A percentile compares a stretch with the other conserved stretches of the same genome.
phyloP scores from a whole-genome alignment of 2,888 invertebrate genomes.

The Hypena proboscidalis region DNA sequence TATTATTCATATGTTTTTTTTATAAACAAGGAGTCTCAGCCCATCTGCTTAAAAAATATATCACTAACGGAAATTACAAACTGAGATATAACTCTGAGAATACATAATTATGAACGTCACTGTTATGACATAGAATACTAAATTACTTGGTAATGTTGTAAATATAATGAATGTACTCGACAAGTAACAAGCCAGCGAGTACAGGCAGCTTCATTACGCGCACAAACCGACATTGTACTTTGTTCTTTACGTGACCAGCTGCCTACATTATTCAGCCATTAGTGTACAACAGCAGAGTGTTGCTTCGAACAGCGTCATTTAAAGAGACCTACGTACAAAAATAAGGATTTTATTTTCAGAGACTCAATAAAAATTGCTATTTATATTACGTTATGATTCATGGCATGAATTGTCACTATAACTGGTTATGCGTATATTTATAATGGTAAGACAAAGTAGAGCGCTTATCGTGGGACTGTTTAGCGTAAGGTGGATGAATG shows the following conservation, averaged over 20 bases:
- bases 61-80: too few species aligned
- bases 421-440: slow-evolving; percentile 21
- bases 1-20: too few species aligned
- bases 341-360: slow-evolving; percentile 1
- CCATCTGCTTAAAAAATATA: too few species aligned
- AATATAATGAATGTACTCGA: slow-evolving; percentile 48
- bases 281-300: slow-evolving; percentile 49
- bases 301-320: slow-evolving; percentile 51
- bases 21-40: too few species aligned
- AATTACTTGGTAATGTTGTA: slow-evolving; percentile 38
- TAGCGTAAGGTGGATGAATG: slow-evolving; percentile 27
- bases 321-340: background rate
- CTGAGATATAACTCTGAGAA: too few species aligned
- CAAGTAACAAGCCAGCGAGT: slow-evolving; percentile 47
- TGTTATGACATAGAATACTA: slow-evolving; percentile 22
- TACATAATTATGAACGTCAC: too few species aligned
- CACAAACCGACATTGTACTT: slow-evolving; percentile 56
- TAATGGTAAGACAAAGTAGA: slow-evolving; percentile 15
- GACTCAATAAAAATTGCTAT: background rate
- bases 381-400: slow-evolving; percentile 24
- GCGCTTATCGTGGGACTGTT: slow-evolving; percentile 18
- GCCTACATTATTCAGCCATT: slow-evolving; percentile 68
- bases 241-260: slow-evolving; percentile 64
- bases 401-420: slow-evolving; percentile 15
- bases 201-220: slow-evolving; percentile 57